Percentiles rank a stretch among this genome's conserved stretches.
Evolutionary conservation across 2,888 invertebrate species (phyloP).

Genomic region (Eutolmus rufibarbis): DNA sequence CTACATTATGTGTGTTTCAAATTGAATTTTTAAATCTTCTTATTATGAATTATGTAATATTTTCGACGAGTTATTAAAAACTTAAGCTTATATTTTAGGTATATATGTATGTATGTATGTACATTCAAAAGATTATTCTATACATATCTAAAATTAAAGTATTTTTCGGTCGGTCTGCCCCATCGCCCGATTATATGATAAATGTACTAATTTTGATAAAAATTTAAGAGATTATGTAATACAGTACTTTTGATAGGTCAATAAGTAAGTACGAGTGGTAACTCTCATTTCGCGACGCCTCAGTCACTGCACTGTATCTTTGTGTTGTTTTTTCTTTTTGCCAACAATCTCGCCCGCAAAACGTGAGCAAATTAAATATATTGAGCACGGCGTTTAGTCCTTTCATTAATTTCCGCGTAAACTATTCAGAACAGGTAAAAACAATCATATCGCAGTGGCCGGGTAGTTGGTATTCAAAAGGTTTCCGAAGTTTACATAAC

Average conservation of each 20-base stretch:
- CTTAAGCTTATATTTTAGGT: too few species aligned
- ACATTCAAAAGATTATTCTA: too few species aligned
- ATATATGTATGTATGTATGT: too few species aligned
- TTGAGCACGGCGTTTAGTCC: background rate
- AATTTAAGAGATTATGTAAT: background rate
- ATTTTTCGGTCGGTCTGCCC: too few species aligned
- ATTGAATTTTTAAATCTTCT: too few species aligned
- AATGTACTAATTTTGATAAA: too few species aligned
- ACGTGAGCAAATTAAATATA: slow-evolving; percentile 27
- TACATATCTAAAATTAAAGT: too few species aligned
- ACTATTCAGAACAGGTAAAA: slow-evolving; percentile 34
- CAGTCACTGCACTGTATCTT: background rate
- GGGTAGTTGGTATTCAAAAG: slow-evolving; percentile 23
- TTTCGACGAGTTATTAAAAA: too few species aligned
- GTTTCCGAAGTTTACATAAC: slow-evolving; percentile 30
- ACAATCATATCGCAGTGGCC: background rate
- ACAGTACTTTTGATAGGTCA: background rate
- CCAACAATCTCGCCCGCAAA: background rate
- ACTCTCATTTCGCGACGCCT: background rate
- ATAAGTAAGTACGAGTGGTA: background rate
- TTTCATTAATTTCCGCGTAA: slow-evolving; percentile 28
- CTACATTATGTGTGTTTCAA: too few species aligned
- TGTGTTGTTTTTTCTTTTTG: background rate
- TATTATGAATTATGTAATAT: too few species aligned
- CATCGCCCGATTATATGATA: too few species aligned